phyloP scores from a whole-genome alignment of 1,140 invertebrate genomes.

The Drosophila setifemur region DNA sequence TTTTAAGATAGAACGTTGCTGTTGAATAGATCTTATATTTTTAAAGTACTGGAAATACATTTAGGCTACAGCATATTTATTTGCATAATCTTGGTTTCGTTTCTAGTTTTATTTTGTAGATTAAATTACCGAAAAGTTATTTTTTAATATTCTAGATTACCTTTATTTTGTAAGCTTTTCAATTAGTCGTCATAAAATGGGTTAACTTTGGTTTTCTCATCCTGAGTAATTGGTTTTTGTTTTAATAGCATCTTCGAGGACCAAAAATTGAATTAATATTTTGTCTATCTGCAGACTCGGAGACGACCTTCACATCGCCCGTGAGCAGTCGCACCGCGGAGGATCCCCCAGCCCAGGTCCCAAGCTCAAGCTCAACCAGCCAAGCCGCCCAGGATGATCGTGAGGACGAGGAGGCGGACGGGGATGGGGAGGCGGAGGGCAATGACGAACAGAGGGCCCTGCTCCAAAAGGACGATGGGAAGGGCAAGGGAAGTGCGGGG shows the following conservation, averaged over 20 bases:
- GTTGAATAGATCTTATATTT: too few species aligned
- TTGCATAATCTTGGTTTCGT: too few species aligned
- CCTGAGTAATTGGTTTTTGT: slow-evolving; percentile 19
- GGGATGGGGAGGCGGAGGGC: slow-evolving; percentile 54
- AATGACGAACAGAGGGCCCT: slow-evolving; percentile 74
- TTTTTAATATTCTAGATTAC: background rate
- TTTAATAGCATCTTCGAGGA: too few species aligned
- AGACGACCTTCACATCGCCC: slow-evolving; percentile 79
- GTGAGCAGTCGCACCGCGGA: slow-evolving; percentile 38
- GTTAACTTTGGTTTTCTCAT: background rate
- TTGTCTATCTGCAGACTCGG: slow-evolving; percentile 60
- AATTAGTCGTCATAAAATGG: background rate
- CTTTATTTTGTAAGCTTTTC: background rate
- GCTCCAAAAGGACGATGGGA: slow-evolving; percentile 42
- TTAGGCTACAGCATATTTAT: too few species aligned
- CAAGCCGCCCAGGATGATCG: slow-evolving; percentile 16
- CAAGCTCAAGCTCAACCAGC: too few species aligned
- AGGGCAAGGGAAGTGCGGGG: slow-evolving; percentile 37
- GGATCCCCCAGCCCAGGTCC: slow-evolving; percentile 6
- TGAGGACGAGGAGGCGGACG: slow-evolving; percentile 38
- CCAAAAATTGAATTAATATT: background rate
- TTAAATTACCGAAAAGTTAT: background rate
- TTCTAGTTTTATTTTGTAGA: too few species aligned
- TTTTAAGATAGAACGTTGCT: too few species aligned
- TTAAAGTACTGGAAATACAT: too few species aligned